These are phyloP conservation scores for Ormyrus nitidulus DNA, from an alignment of 2,888 invertebrate species.

Conservation along the genomic window DNA sequence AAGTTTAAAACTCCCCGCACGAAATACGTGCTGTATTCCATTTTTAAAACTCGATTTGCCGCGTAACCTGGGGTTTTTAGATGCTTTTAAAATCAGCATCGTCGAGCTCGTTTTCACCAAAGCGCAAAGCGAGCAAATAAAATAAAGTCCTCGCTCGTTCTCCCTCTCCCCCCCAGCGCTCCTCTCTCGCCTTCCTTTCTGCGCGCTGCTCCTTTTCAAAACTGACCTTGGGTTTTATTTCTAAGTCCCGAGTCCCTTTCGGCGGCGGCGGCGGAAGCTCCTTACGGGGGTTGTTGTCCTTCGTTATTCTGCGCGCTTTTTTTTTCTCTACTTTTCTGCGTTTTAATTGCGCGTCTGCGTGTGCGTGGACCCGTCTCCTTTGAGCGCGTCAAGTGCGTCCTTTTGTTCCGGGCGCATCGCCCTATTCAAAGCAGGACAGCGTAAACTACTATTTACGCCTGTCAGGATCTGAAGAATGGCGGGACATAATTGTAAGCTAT, in stretches of 20 bases:
- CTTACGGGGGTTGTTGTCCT: conserved; percentile 8
- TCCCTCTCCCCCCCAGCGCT: neutral
- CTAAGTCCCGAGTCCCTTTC: conserved; percentile 24
- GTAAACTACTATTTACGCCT: conserved; percentile 31
- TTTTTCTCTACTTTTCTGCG: conserved; percentile 21
- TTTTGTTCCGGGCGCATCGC: conserved; percentile 22
- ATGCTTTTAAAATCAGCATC: too few relatives aligned
- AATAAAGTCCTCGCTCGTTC: conserved; percentile 22
- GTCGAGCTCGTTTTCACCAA: too few relatives aligned
- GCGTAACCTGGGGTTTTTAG: too few relatives aligned
- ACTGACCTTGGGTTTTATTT: conserved; percentile 41
- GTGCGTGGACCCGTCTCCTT: neutral
- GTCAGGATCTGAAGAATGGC: neutral
- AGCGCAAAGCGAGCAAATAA: too few relatives aligned
- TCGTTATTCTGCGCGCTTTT: neutral
- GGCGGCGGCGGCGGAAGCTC: conserved; percentile 1
- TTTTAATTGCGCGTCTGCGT: conserved; percentile 46
- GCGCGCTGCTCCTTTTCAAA: conserved; percentile 34
- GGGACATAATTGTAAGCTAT: neutral
- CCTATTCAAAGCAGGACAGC: conserved; percentile 16
- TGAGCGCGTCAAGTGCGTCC: neutral
- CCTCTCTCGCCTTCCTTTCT: neutral
- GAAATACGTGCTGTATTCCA: too few relatives aligned
- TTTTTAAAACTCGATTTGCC: too few relatives aligned
- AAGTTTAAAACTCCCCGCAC: too few relatives aligned